Conservation (phyloP, 2,797 vertebrate species). For the Thalassophryne amazonica region DNA sequence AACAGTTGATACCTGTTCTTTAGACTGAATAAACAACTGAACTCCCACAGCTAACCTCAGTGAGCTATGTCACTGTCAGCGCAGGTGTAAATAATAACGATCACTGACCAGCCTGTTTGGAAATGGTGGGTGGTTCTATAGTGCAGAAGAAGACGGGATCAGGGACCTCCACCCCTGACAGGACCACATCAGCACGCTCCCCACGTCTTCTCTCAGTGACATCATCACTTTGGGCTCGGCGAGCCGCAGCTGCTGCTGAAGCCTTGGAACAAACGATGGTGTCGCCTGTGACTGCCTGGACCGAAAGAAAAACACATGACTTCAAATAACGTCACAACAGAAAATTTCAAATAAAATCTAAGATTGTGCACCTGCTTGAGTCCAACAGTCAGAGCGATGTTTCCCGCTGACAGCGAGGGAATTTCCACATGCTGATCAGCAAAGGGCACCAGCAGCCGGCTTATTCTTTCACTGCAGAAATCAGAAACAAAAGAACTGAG, state of each 20-base stretch:
- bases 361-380: slow-evolving; percentile 86
- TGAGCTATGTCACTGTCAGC: no score
- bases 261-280: slow-evolving; percentile 93
- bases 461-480: slow-evolving; percentile 88
- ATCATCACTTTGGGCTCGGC: slow-evolving; percentile 58
- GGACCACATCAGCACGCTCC: slow-evolving; percentile 61
- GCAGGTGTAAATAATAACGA: not conserved
- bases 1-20: no score
- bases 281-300: slow-evolving; percentile 92
- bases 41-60: not conserved
- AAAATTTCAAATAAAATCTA: not conserved
- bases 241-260: slow-evolving; percentile 82
- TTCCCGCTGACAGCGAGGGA: slow-evolving; percentile 87
- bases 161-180: slow-evolving; percentile 92
- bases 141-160: slow-evolving; percentile 98
- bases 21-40: no score
- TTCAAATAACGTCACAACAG: not conserved
- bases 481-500: not conserved
- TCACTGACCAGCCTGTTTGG: slow-evolving; percentile 86
- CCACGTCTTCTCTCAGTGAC: slow-evolving; percentile 22
- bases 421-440: slow-evolving; percentile 95
- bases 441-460: slow-evolving; percentile 91
- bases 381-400: slow-evolving; percentile 93
- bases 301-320: not conserved
- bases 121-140: slow-evolving; percentile 90